Base-by-base conservation (phyloP, 2,113 vertebrate species). In the Corythornis cristatus region DNA sequence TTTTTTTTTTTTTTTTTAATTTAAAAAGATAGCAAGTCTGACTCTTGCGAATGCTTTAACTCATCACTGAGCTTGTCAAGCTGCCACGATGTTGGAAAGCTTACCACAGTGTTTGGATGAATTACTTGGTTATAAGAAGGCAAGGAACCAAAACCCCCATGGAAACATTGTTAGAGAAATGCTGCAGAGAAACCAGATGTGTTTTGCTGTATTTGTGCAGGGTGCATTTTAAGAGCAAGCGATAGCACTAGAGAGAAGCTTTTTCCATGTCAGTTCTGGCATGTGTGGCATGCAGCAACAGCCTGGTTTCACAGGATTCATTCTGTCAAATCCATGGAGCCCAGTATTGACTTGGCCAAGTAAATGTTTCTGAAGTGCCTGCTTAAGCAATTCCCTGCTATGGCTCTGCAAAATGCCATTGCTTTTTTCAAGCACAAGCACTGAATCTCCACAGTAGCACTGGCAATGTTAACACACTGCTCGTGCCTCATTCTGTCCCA, bases 311-410 rank as follows among this genome's bases (percentile, higher is more conserved):
- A 51, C 11, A 13, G 62, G 68, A 83, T 18, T 70, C 6, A 0
- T 77, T 73, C 81, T 89, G 81, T 68, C 80, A 40, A 80, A 66
- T 45, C 60, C 60, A 54, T 19, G 26, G 62, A 92, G 60, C 77
- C 76, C 28, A 3, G 67, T 86, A 57, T 22, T 86, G 80, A 86
- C 80, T 90, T 86, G 31, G 31, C 77, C 61, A 70, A 66, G 68
- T 58, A 92, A 95, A 92, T 92, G 83, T 70, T 91, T 90, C 70
- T 77, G 50, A 92, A 89, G 23, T 68, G n/a, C 50, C 54, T 35
- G n/a, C 17, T 81, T 65, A 86, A 92, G 68, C 84, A 73, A 86
- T 54, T 90, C n/a, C 22, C 60, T 64, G 54, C 76, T 57, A 80
- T 57, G 64, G 45, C 68, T 86, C 80, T 83, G 54, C 46, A 88